phyloP scores from a whole-genome alignment of 2,888 invertebrate species.

The Xylocampa areola region DNA sequence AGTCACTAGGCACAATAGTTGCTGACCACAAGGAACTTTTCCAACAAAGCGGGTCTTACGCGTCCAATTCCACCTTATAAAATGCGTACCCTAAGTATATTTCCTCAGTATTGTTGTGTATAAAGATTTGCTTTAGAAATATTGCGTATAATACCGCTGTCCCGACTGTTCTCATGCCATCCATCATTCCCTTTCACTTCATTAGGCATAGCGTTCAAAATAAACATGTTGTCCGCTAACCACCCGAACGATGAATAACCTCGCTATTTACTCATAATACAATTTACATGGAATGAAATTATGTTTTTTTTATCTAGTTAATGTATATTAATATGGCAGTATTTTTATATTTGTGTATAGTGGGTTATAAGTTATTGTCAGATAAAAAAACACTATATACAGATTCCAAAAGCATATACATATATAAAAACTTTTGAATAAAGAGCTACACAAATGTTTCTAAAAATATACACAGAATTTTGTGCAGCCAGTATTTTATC shows the following conservation, averaged over 20 bases:
- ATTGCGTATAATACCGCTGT: constrained; percentile 68
- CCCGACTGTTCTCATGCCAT: constrained; percentile 72
- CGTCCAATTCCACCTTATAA: constrained; percentile 1
- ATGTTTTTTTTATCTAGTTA: constrained; percentile 24
- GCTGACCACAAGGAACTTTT: not conserved
- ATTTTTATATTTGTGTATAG: constrained; percentile 8
- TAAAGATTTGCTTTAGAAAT: constrained; percentile 67
- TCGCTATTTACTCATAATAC: constrained; percentile 53
- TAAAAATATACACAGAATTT: constrained; percentile 25
- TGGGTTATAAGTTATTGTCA: too few relatives aligned
- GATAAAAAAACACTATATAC: not conserved
- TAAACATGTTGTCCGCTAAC: constrained; percentile 76
- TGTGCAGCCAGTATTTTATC: constrained; percentile 20
- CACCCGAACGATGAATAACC: constrained; percentile 58
- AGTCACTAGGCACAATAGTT: not conserved
- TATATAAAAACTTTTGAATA: not conserved
- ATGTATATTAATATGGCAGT: constrained; percentile 6
- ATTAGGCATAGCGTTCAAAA: constrained; percentile 80
- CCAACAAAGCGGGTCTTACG: not conserved
- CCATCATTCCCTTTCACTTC: constrained; percentile 87
- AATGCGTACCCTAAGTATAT: constrained; percentile 33
- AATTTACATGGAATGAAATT: constrained; percentile 34
- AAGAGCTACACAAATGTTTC: constrained; percentile 2
- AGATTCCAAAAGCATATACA: constrained; percentile 21
- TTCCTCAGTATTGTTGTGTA: constrained; percentile 59